These are phyloP conservation scores for Psittacula cyanocephala DNA, from an alignment of 2,113 vertebrate species.

Conservation along the genomic window DNA sequence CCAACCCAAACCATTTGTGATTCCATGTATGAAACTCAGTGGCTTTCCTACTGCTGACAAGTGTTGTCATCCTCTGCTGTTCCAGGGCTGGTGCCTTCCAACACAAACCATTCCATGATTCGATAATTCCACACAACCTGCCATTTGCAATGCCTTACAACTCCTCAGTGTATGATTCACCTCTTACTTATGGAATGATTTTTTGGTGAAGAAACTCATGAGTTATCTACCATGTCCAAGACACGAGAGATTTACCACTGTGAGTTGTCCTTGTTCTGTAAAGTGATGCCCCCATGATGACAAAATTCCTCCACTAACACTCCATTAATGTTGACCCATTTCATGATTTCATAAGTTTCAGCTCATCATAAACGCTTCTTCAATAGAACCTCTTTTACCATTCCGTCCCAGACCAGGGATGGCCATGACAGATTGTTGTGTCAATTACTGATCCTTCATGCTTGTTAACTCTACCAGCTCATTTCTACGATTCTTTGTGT, in stretches of 20 bases:
- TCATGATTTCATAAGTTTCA: neutral
- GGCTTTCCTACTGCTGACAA: too few species aligned
- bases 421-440: neutral
- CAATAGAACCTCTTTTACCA: neutral
- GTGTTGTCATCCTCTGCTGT: too few species aligned
- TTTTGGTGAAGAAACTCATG: neutral
- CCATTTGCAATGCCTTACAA: neutral
- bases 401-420: neutral
- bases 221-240: too few species aligned
- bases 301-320: neutral
- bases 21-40: neutral
- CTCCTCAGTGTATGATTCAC: neutral
- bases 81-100: neutral
- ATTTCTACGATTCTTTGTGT: neutral
- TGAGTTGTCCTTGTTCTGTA: neutral
- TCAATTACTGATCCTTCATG: fast-evolving
- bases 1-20: neutral
- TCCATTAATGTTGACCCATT: neutral
- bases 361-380: neutral
- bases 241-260: neutral
- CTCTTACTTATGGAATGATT: neutral
- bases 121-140: neutral
- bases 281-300: neutral
- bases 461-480: neutral
- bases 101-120: neutral